phyloP scores from a whole-genome alignment of 1,140 invertebrate genomes.

The Plectus sambesii region DNA sequence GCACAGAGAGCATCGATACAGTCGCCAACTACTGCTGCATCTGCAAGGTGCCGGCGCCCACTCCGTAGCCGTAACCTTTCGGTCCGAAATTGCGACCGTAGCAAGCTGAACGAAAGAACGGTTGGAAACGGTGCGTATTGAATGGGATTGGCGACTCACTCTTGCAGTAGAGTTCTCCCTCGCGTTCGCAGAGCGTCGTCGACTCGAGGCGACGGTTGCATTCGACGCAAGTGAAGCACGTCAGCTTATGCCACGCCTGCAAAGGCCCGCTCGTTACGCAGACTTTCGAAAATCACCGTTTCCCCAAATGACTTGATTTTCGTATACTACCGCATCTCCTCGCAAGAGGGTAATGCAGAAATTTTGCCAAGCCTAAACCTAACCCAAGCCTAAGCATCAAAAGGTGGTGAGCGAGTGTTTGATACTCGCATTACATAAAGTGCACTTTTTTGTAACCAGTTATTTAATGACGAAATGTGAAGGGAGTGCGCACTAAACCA shows the following conservation, averaged over 20 bases:
- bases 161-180: conserved; percentile 80
- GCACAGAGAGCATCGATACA: too few relatives aligned
- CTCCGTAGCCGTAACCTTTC: conserved; percentile 80
- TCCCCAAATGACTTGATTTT: too few relatives aligned
- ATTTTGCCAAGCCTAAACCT: too few relatives aligned
- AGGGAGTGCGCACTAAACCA: too few relatives aligned
- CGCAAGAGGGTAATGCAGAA: too few relatives aligned
- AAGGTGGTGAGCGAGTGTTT: too few relatives aligned
- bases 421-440: too few relatives aligned
- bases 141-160: conserved; percentile 11
- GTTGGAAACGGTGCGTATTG: conserved; percentile 5
- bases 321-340: too few relatives aligned
- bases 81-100: conserved; percentile 85
- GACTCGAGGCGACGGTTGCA: conserved; percentile 82
- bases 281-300: too few relatives aligned
- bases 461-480: too few relatives aligned
- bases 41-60: conserved; percentile 61
- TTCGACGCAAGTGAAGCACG: conserved; percentile 69
- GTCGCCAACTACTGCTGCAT: conserved; percentile 1
- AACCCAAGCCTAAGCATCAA: too few relatives aligned
- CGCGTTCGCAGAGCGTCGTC: conserved; percentile 77
- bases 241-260: conserved; percentile 70
- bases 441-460: too few relatives aligned
- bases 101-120: conserved; percentile 54
- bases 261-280: conserved; percentile 22